phyloP scores from a whole-genome alignment of 2,113 vertebrate species.

The Barbus barbus region DNA sequence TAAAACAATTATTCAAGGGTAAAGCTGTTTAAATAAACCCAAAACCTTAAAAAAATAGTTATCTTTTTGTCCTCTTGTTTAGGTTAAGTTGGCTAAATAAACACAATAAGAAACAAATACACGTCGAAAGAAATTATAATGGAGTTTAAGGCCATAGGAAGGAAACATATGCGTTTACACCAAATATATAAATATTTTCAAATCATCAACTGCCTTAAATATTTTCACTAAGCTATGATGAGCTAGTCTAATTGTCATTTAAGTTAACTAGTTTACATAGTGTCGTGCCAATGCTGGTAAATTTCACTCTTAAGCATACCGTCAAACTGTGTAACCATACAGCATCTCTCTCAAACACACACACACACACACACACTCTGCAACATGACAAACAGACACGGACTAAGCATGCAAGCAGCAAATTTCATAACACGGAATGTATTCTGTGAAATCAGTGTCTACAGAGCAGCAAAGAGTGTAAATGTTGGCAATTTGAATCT shows the following conservation, averaged over 20 bases:
- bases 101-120: constrained; percentile 63
- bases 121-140: constrained; percentile 62
- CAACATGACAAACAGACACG: constrained; percentile 27
- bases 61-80: constrained; percentile 41
- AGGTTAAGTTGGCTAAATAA: constrained; percentile 59
- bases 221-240: constrained; percentile 69
- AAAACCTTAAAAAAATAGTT: constrained; percentile 66
- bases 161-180: constrained; percentile 68
- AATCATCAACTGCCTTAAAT: constrained; percentile 63
- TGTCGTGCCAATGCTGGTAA: constrained; percentile 64
- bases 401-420: constrained; percentile 63
- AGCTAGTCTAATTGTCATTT: constrained; percentile 74
- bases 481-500: constrained; percentile 14
- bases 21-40: constrained; percentile 51
- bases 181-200: constrained; percentile 71
- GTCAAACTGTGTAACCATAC: constrained; percentile 31
- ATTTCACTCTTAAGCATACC: constrained; percentile 63
- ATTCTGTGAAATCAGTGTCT: constrained; percentile 51
- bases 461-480: constrained; percentile 55
- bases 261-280: constrained; percentile 74
- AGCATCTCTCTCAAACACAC: not conserved
- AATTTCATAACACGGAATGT: constrained; percentile 56
- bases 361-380: constrained; percentile 32
- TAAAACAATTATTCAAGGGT: constrained; percentile 60
- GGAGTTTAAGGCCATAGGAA: constrained; percentile 74